Evolutionary conservation across 2,888 invertebrate genomes (phyloP), one percentile per base, ranked within the genome.

Genomic region (Gibbula magus): DNA sequence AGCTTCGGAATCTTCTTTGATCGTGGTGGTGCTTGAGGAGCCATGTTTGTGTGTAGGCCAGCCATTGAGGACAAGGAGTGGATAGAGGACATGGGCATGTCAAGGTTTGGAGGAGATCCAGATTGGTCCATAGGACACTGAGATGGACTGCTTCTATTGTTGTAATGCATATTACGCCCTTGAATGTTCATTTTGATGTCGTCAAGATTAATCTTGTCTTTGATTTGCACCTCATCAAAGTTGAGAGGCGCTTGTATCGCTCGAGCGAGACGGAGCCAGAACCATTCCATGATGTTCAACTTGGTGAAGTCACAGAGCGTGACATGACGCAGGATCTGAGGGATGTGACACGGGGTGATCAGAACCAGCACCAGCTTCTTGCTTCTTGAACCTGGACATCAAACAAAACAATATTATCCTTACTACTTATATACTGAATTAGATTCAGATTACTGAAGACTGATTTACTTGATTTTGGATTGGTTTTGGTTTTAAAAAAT

Each of bases 231-330:
- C 79, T 86, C 86, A 10, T 54, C 70, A 2, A 79, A 73, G 16
- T 94, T 94, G 85, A 95, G 90, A 32, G 94, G 94, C 53, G 97
- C 97, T 0, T 97, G 97, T 81, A 98, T 93, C 35, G 97, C 94
- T 83, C 97, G 97, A 25, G 96, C 96, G 83, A 97, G 96, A 96
- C 79, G 96, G 93, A 79, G 96, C 96, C 89, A 97, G 94, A 25
- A 97, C 95, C 74, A 91, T 35, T 89, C 88, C 7, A 83, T 66
- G 13, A 90, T 79, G 67, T 88, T 88, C 25, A 81, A 81, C 77
- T 87, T 88, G 13, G 91, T 90, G 84, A 86, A 90, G 83, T 91
- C 89, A 81, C 89, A 87, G 79, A 86, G 79, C 1, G 89, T 88
- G 61, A 91, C 84, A 78, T 86, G 86, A 1, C 85, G 83, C 22